Evolutionary conservation across 1,140 invertebrate species (phyloP).

Genomic region (Parapsyche elsis): DNA sequence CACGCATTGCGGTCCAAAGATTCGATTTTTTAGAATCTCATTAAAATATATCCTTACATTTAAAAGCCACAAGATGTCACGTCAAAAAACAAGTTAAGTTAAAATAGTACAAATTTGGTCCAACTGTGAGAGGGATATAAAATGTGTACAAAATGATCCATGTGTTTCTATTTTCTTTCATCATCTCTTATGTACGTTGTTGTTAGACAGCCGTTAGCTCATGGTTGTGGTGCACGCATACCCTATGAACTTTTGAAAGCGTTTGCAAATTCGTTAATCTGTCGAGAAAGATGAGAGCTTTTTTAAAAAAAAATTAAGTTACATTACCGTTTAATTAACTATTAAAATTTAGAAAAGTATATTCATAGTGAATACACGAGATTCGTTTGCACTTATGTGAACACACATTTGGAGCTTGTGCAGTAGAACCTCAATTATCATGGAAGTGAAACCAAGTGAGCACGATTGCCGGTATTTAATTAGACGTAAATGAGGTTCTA

Average conservation of each 20-base stretch:
- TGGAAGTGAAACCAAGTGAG: too few species aligned
- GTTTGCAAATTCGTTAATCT: too few species aligned
- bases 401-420: constrained; percentile 17
- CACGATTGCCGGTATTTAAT: too few species aligned
- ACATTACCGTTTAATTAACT: neutral
- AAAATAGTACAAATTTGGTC: constrained; percentile 45
- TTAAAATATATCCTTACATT: constrained; percentile 22
- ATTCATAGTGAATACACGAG: neutral
- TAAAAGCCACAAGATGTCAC: constrained; percentile 29
- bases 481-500: too few species aligned
- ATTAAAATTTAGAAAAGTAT: neutral
- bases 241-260: too few species aligned
- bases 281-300: too few species aligned
- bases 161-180: too few species aligned
- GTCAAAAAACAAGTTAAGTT: constrained; percentile 20
- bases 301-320: too few species aligned
- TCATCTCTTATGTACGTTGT: neutral
- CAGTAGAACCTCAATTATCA: constrained; percentile 20
- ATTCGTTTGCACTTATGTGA: constrained; percentile 6
- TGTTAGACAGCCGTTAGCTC: neutral
- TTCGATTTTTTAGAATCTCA: constrained; percentile 1
- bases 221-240: too few species aligned
- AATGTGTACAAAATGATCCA: constrained; percentile 36
- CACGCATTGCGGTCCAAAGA: neutral
- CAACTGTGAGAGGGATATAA: constrained; percentile 43